phyloP scores from a whole-genome alignment of 2,888 invertebrate genomes.

The Habroteleia sp. region DNA sequence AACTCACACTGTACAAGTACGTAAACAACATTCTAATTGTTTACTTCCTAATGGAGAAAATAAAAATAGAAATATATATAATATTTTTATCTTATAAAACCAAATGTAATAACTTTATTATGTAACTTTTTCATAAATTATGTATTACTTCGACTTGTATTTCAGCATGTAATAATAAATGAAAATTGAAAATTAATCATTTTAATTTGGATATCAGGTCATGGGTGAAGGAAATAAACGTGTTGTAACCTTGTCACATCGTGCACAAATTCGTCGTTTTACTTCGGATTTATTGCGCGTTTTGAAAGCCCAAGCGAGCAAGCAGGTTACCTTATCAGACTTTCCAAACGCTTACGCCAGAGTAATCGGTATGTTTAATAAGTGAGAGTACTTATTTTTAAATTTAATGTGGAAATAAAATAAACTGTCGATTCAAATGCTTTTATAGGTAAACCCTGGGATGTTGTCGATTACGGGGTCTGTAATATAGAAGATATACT shows the following conservation, averaged over 20 bases:
- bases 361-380: slow-evolving; percentile 80
- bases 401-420: too few relatives aligned
- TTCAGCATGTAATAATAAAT: too few relatives aligned
- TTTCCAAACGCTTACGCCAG: slow-evolving; percentile 87
- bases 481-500: slow-evolving; percentile 91
- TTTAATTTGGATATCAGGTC: slow-evolving; percentile 83
- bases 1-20: too few relatives aligned
- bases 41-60: too few relatives aligned
- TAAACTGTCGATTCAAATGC: too few relatives aligned
- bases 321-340: slow-evolving; percentile 87
- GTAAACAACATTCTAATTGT: too few relatives aligned
- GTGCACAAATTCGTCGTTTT: slow-evolving; percentile 94
- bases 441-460: slow-evolving; percentile 81
- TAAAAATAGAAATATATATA: too few relatives aligned
- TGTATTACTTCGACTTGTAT: too few relatives aligned
- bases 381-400: too few relatives aligned
- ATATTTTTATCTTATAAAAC: too few relatives aligned
- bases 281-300: slow-evolving; percentile 94
- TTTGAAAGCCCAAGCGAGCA: slow-evolving; percentile 90
- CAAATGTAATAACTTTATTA: too few relatives aligned
- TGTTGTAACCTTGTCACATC: slow-evolving; percentile 92
- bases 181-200: slow-evolving; percentile 7
- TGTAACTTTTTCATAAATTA: too few relatives aligned
- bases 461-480: slow-evolving; percentile 93
- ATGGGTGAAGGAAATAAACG: slow-evolving; percentile 94